phyloP scores from a whole-genome alignment of 1,140 invertebrate genomes.

The Drosophila lacertosa region DNA sequence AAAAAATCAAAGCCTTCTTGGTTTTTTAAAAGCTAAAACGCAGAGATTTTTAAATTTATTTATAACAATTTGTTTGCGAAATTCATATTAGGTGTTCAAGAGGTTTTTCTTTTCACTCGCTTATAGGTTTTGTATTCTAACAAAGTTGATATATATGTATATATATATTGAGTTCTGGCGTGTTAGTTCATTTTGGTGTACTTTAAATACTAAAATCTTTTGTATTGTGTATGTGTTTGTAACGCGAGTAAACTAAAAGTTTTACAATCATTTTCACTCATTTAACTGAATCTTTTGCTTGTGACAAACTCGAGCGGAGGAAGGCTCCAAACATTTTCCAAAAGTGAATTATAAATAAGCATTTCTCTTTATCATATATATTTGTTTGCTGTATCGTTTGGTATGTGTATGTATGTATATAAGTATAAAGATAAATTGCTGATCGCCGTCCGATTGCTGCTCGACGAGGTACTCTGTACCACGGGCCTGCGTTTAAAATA shows the following conservation, averaged over 20 bases:
- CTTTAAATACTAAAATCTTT: conserved; percentile 74
- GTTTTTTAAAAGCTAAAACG: conserved; percentile 41
- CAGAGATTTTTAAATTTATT: conserved; percentile 45
- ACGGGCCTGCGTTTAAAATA: background rate
- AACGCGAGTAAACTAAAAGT: conserved; percentile 45
- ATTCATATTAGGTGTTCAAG: conserved; percentile 32
- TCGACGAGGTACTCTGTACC: conserved; percentile 25
- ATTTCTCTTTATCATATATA: conserved; percentile 13
- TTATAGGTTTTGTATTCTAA: conserved; percentile 41
- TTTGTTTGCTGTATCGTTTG: conserved; percentile 18
- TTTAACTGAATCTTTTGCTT: conserved; percentile 14
- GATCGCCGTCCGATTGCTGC: conserved; percentile 1
- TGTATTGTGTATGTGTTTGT: conserved; percentile 41
- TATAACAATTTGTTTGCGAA: conserved; percentile 39
- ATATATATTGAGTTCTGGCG: conserved; percentile 21
- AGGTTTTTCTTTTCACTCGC: conserved; percentile 14
- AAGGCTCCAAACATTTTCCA: conserved; percentile 34
- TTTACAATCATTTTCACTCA: conserved; percentile 7
- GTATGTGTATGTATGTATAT: conserved; percentile 41
- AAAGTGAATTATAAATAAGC: conserved; percentile 48
- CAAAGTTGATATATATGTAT: conserved; percentile 51
- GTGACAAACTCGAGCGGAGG: conserved; percentile 19
- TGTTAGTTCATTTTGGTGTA: conserved; percentile 64
- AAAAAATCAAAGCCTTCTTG: conserved; percentile 19
- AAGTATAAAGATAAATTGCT: conserved; percentile 50